Evolutionary conservation across 2,797 vertebrate species (phyloP), one percentile per base, ranked within the genome.

Genomic region (Rhinogobio ventralis): DNA sequence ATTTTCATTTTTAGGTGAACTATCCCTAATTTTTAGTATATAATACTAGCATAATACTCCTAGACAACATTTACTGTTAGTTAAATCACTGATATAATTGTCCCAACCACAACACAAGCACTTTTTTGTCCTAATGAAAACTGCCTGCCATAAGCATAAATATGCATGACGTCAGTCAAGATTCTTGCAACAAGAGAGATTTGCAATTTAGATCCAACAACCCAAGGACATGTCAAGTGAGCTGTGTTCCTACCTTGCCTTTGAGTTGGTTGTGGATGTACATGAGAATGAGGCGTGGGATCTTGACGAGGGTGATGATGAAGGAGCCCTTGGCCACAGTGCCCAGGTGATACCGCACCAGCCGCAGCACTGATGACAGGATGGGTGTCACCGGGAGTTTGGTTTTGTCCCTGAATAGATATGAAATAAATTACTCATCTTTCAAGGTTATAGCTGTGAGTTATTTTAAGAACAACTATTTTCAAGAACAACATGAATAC

Each of bases 281-380:
- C 95, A 98, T 98, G 83, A 99, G 97, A 89, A 99, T 90, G 93
- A 99, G 96, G 85, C 98, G 94, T 2, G 98, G 98, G 90, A 98
- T 96, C 94, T 99, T 99, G 88, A 99, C 97, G 86, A 99, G 91
- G 0, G 97, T 99, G 92, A 99, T 99, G 94, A 99, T 99, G 93
- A 99, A 99, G 91, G 98, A 97, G 30, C 98, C 98, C 90, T 99
- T 99, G 71, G 97, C 98, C 83, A 99, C 97, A 0, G 98, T 99
- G 85, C 98, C 98, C 82, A 99, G 94, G 91, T 99, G 98, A 90
- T 97, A 99, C 82, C 97, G 94, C 67, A 98, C 92, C 91, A 99
- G 95, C 84, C 97, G 94, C 93, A 96, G 96, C 88, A 99, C 95
- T 1, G 98, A 98, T 28, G 97, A 97, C 93, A 99, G 92, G 93